Evolutionary conservation across 1,140 invertebrate species (phyloP), one percentile per base, ranked within the genome.

Genomic region (Zaprionus vittiger): DNA sequence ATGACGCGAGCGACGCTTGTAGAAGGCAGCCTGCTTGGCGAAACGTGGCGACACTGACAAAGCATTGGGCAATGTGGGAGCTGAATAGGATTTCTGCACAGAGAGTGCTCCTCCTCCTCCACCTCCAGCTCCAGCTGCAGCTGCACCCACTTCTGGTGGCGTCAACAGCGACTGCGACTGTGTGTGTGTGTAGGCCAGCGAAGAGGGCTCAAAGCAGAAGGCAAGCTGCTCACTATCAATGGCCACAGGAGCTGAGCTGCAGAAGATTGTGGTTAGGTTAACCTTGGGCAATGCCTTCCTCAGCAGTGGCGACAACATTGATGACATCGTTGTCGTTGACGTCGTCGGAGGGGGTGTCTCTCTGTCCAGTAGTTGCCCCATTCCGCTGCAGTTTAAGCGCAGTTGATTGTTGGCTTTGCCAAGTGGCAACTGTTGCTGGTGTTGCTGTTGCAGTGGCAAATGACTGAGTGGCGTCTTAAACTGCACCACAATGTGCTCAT

Each of bases 81-180:
- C 92, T 20, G 92, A 93, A 49, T 83, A 90, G 15, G 92, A 93
- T 64, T 93, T 93, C 67, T 93, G 92, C 17, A 92, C 91, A 0
- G 70, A 57, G 14, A 82, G 67, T n/a, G 80, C 85, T 2, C 56
- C 47, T 2, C 26, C 26, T 28, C 24, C 24, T 24, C 26, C 20
- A 22, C n/a, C 37, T 5, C 11, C 17, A n/a, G n/a, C n/a, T 49
- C 7, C 20, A 22, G 17, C 11, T 73, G 2, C 57, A 28, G 1
- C 20, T 71, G 3, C 57, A 34, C 4, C 34, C 14, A 73, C 85
- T 2, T 47, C 41, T n/a, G 82, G 67, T 1, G 83, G 70, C 17
- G 81, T 62, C 5, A 83, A 20, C 20, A 67, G 52, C 20, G 63
- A 67, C 31, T 69, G 61, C 20, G 68, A 77, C 31, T 70, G 66